These are phyloP conservation scores for Dicentrarchus labrax DNA, from an alignment of 2,113 vertebrate genomes.

Conservation along the genomic window DNA sequence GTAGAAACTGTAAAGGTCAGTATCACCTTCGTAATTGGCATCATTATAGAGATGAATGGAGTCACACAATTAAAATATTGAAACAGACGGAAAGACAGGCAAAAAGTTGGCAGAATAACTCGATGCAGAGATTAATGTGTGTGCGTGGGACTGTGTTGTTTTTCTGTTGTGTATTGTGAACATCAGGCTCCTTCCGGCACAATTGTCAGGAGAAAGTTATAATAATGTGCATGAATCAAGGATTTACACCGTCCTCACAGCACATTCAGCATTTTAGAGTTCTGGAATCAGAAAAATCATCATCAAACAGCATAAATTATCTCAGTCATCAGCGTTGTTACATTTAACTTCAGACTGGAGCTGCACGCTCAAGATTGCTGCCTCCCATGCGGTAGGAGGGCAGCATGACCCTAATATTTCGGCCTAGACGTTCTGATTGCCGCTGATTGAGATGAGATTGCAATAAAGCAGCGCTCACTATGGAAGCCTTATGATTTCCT, in stretches of 20 bases:
- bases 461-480: slow-evolving; percentile 37
- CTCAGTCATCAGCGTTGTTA: slow-evolving; percentile 43
- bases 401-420: slow-evolving; percentile 56
- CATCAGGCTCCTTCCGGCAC: not conserved
- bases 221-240: slow-evolving; percentile 57
- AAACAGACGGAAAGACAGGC: not conserved
- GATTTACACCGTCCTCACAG: slow-evolving; percentile 9
- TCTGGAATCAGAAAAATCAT: slow-evolving; percentile 31
- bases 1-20: slow-evolving; percentile 32
- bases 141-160: slow-evolving; percentile 49
- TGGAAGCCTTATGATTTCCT: slow-evolving; percentile 60
- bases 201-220: slow-evolving; percentile 41
- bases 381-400: slow-evolving; percentile 35
- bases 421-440: slow-evolving; percentile 67
- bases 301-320: slow-evolving; percentile 40
- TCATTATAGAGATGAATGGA: slow-evolving; percentile 30
- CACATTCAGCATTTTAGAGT: slow-evolving; percentile 19
- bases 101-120: slow-evolving; percentile 39
- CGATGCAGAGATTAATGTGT: slow-evolving; percentile 31
- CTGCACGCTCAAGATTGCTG: not conserved
- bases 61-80: not conserved
- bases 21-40: slow-evolving; percentile 42
- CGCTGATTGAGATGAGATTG: slow-evolving; percentile 78
- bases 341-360: slow-evolving; percentile 37
- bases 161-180: slow-evolving; percentile 25